Evolutionary conservation across 1,140 invertebrate genomes (phyloP), one percentile per base, ranked within the genome.

Genomic region (Agrypnia vestita): DNA sequence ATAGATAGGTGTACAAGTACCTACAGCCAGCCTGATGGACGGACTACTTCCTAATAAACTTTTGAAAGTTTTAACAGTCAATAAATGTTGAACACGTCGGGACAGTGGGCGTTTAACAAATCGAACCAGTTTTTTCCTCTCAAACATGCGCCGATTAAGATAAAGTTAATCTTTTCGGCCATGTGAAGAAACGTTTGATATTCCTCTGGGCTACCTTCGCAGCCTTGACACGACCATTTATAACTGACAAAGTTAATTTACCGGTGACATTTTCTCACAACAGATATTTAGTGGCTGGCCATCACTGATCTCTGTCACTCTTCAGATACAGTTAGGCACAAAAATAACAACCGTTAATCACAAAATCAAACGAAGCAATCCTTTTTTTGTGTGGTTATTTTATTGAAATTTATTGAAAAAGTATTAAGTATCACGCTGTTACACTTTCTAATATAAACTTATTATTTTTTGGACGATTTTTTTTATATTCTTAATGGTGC

Each of bases 201-300:
- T 64, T 35, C 6, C 25, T 35, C 61, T 64, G 35, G 35, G 35
- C 61, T 25, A 35, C 25, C 61, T 64, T 13, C 10, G 8, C n/a
- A n/a, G 19, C 61, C 61, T 25, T 25, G 19, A 64, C 61, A 64
- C 25, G 61, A 59, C 55, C 17, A 64, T 64, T 64, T 64, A n/a
- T 43, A 64, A 64, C 61, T 64, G 61, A 43, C 61, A n/a, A 13
- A 11, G 19, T 10, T 43, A 64, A 64, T 64, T 64, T 43, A 64
- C 61, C 35, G 35, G 21, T 64, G 61, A 64, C 61, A 64, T 64
- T 64, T 64, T 64, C 25, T 25, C 61, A 64, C 61, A 25, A 64
- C 25, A 35, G 25, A 64, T 64, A 64, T 64, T 59, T 59, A 25
- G 61, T 64, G 10, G 13, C 19, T 19, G 35, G 1, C 25, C n/a